phyloP scores from a whole-genome alignment of 2,888 invertebrate genomes.

The Coronaproctus castanopsis region DNA sequence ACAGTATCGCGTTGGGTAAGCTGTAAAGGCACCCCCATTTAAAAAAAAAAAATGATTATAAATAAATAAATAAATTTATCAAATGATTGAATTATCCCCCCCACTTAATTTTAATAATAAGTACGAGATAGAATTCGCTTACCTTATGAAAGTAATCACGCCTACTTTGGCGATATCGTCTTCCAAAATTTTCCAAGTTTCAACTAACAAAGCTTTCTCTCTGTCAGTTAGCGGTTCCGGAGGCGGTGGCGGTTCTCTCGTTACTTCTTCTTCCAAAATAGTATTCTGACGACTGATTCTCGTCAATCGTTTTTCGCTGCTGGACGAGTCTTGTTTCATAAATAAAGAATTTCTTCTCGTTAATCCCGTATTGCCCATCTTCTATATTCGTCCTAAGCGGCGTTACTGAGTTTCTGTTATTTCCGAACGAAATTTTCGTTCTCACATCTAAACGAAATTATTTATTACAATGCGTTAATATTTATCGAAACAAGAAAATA shows the following conservation, averaged over 20 bases:
- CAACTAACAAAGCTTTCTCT: slow-evolving; percentile 26
- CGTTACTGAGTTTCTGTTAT: no score
- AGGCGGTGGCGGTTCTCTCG: slow-evolving; percentile 13
- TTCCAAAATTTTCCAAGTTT: slow-evolving; percentile 27
- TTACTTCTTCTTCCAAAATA: slow-evolving; percentile 17
- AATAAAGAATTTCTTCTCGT: slow-evolving; percentile 20
- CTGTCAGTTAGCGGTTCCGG: slow-evolving; percentile 23
- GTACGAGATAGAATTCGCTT: slow-evolving; percentile 15
- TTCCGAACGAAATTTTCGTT: no score
- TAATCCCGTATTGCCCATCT: slow-evolving; percentile 21
- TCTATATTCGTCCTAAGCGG: no score
- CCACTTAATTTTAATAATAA: no score
- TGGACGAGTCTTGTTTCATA: slow-evolving; percentile 19
- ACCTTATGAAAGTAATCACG: slow-evolving; percentile 29
- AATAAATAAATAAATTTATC: no score
- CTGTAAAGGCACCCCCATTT: no score
- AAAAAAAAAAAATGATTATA: no score
- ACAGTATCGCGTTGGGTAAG: no score
- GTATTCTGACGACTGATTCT: slow-evolving; percentile 20
- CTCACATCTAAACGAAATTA: no score
- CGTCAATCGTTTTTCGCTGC: slow-evolving; percentile 13
- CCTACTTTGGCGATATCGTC: slow-evolving; percentile 28
- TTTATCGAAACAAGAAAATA: no score
- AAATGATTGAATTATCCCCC: no score
- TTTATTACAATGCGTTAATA: no score